A percentile compares a stretch with the other conserved stretches of the same genome.
Evolutionary conservation across 2,888 invertebrate species (phyloP).

Genomic region (Pteria penguin): DNA sequence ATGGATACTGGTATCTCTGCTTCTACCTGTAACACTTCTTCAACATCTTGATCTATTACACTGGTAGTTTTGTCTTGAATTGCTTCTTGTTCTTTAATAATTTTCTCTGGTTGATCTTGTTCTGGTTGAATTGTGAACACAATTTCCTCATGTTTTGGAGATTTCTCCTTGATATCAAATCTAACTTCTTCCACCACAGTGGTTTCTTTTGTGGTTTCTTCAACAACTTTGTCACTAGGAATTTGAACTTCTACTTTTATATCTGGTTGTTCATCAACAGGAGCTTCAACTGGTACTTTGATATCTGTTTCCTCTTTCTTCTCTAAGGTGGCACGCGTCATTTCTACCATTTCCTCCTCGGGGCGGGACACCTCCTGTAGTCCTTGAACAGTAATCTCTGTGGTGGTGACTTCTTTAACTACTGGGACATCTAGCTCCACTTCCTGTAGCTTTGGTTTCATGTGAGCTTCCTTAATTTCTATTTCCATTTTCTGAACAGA

Average conservation of each 20-base stretch:
- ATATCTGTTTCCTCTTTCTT: constrained; percentile 19
- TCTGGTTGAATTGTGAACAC: constrained; percentile 1
- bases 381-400: constrained; percentile 52
- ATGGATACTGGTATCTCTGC: constrained; percentile 1
- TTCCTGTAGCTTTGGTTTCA: constrained; percentile 62
- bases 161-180: constrained; percentile 59
- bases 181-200: constrained; percentile 59
- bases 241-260: neutral
- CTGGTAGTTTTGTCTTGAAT: no score
- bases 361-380: constrained; percentile 60
- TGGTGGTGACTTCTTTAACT: constrained; percentile 53
- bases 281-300: neutral
- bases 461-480: constrained; percentile 68
- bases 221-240: constrained; percentile 21
- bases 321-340: constrained; percentile 61
- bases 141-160: constrained; percentile 23
- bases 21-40: constrained; percentile 56
- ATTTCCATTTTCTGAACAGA: constrained; percentile 71
- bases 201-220: constrained; percentile 44
- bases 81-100: constrained; percentile 44
- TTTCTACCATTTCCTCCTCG: constrained; percentile 63
- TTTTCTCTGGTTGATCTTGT: constrained; percentile 37
- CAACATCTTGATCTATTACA: constrained; percentile 11
- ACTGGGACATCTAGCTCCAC: constrained; percentile 67
- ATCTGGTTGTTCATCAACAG: constrained; percentile 12